Evolutionary conservation across 2,113 vertebrate genomes (phyloP), one percentile per base, ranked within the genome.

Genomic region (Anolis sagrei): DNA sequence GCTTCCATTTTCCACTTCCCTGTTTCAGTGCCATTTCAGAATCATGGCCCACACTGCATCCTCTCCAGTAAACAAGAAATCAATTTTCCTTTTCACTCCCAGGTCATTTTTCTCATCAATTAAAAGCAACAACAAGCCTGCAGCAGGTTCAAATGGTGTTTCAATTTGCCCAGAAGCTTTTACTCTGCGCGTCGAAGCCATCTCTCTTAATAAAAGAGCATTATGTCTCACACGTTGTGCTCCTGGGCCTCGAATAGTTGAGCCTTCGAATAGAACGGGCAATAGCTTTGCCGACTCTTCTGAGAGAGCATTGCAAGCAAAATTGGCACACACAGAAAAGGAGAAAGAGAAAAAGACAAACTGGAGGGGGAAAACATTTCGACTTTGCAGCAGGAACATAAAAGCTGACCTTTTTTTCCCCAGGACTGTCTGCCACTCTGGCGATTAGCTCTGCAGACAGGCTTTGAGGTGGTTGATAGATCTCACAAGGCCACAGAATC

Each of bases 241-340:
- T 78, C 61, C 51, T 78, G 51, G 51, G n/a, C 19, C 58, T 61
- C 18, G 23, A 21, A 51, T 49, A 21, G 76, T 80, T 73, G 16
- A 68, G n/a, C 77, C 64, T 76, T 68, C 84, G 87, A 75, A 84
- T 79, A 88, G 32, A 1, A 14, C 1, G 10, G 44, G 79, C n/a
- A 32, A 32, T 27, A 72, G 1, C 75, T 14, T 78, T 18, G 5
- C n/a, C n/a, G 48, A 58, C 70, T 5, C 9, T 75, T 51, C 32
- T 19, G 39, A 49, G 21, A 58, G 72, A 23, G 51, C 16, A 23
- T 48, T 72, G 72, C 82, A 84, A 29, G 54, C 19, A 3, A 0
- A 68, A 69, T 79, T 39, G 13, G 32, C 5, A 19, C 73, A 39
- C 6, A 48, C 44, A 73, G 36, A 39, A 39, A 64, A 10, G 6